A percentile compares a stretch with the other conserved stretches of the same genome.
Evolutionary conservation across 2,888 invertebrate species (phyloP).

Genomic region (Rhaphigaster nebulosa): DNA sequence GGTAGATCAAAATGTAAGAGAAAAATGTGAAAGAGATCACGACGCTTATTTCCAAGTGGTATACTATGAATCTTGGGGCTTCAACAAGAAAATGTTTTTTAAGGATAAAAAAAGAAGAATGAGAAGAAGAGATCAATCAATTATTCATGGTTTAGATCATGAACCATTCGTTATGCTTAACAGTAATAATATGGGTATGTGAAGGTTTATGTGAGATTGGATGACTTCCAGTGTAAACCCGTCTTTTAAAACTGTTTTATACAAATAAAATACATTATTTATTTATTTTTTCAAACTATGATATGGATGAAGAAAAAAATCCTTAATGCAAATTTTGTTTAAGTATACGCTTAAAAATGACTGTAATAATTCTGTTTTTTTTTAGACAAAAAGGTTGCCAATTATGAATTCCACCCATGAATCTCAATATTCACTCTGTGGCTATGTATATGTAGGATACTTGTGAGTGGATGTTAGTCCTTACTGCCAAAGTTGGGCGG

Average conservation of each 20-base stretch:
- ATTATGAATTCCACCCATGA: too few relatives aligned
- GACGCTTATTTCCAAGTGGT: constrained; percentile 50
- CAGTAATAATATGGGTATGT: constrained; percentile 24
- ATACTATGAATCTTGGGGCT: constrained; percentile 57
- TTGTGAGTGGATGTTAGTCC: too few relatives aligned
- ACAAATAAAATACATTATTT: constrained; percentile 19
- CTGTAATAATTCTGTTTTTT: too few relatives aligned
- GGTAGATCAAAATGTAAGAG: constrained; percentile 50
- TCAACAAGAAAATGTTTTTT: constrained; percentile 52
- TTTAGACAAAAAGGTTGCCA: too few relatives aligned
- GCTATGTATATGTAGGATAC: too few relatives aligned
- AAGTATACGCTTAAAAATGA: too few relatives aligned
- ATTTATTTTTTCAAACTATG: neutral
- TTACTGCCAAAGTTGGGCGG: too few relatives aligned
- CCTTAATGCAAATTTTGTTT: neutral
- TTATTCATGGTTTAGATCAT: neutral
- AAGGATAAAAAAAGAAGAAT: neutral
- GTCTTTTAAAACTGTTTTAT: neutral
- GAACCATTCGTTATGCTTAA: neutral
- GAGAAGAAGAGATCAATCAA: neutral
- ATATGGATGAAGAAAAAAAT: neutral
- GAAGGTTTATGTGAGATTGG: neutral
- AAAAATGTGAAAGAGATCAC: neutral
- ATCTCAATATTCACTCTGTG: too few relatives aligned
- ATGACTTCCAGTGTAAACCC: neutral